These are phyloP conservation scores for Conchocele bisecta DNA, from an alignment of 2,888 invertebrate genomes.

Conservation along the genomic window DNA sequence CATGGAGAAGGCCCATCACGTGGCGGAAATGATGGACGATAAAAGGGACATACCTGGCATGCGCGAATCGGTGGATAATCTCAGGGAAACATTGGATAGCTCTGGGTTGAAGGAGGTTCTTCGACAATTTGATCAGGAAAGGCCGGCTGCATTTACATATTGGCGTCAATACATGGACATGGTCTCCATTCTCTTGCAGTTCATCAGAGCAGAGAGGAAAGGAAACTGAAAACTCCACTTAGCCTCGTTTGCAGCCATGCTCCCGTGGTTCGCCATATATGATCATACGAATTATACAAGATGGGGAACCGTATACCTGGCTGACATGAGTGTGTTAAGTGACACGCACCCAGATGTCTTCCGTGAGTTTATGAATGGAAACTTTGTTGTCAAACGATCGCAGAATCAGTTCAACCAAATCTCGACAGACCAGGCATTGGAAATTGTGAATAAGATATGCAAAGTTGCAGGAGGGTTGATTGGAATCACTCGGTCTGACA, in stretches of 20 bases:
- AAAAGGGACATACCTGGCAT: too few relatives aligned
- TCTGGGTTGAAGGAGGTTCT: too few relatives aligned
- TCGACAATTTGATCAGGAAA: too few relatives aligned
- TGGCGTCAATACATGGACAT: conserved; percentile 3
- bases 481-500: conserved; percentile 28
- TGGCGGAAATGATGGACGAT: too few relatives aligned
- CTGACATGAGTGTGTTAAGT: conserved; percentile 26
- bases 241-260: neutral
- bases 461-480: conserved; percentile 26
- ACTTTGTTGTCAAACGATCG: conserved; percentile 19
- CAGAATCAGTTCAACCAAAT: conserved; percentile 22
- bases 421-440: conserved; percentile 21
- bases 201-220: too few relatives aligned
- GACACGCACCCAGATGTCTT: conserved; percentile 7
- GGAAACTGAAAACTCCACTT: too few relatives aligned
- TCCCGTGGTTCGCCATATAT: neutral
- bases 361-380: conserved; percentile 1
- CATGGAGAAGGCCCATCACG: too few relatives aligned
- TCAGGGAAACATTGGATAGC: too few relatives aligned
- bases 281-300: conserved; percentile 2
- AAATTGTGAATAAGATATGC: conserved; percentile 18
- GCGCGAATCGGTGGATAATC: too few relatives aligned
- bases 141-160: neutral
- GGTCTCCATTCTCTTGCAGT: too few relatives aligned
- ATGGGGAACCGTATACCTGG: conserved; percentile 20